Base-by-base conservation (phyloP, 2,888 invertebrate genomes). In the Ormyrus nitidulus region DNA sequence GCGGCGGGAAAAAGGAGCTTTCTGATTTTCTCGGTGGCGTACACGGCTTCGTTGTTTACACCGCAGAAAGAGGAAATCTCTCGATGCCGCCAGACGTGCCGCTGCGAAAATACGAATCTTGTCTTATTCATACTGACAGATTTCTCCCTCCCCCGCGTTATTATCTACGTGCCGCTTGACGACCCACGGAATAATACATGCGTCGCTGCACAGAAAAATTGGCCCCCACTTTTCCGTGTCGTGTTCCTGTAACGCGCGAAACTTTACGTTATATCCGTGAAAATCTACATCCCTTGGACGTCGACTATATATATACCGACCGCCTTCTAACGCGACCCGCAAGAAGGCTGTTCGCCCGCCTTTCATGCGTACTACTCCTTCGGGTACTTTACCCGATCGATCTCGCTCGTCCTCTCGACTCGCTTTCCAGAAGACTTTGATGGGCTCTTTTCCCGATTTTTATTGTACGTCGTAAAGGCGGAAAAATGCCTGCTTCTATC, bases 381-480 rank as follows among this genome's bases (percentile, higher is more conserved):
- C 34, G 34, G 4, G 34, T 34, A 34, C 34, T 34, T 34, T 4
- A 4, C 34, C 34, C 34, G 34, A 4, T 34, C 34, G 34, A 34
- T 34, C 34, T 34, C 34, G 34, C 1, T 34, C 34, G 48, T 46
- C 1, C 49, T 51, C 6, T 11, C 61, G 1, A n/a, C n/a, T 53
- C 68, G n/a, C 54, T 10, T 11, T 68, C 68, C 13, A 66, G 51
- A 49, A 51, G 51, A 34, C 34, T 19, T 64, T 48, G 44, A 62
- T 44, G 62, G 8, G 11, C 19, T 65, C 65, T 49, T 7, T 51
- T 13, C 44, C 6, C 34, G 46, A 48, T 8, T 49, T 71, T 71
- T 59, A 71, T 71, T 19, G 70, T 49, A 9, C 59, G 11, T 71
- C 70, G 49, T 59, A 71, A 71, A 71, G 34, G 58, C 48, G 6